These are phyloP conservation scores for Drosophila guanche DNA, from an alignment of 1,140 invertebrate genomes.

Conservation along the genomic window DNA sequence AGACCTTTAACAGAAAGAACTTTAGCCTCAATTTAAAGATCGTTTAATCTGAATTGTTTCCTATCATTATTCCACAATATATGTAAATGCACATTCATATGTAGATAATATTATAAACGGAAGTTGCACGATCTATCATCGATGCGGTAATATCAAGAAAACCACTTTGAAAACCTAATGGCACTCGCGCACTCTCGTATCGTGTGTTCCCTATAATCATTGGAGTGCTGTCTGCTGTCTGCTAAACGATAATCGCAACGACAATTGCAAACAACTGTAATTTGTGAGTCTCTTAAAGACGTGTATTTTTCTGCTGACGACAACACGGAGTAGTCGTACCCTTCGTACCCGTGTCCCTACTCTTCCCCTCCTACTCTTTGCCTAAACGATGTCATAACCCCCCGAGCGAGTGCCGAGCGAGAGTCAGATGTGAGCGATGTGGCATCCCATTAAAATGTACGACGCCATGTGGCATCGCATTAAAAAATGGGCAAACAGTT, in stretches of 20 bases:
- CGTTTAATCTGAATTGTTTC: background rate
- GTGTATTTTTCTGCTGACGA: too few relatives aligned
- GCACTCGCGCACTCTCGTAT: too few relatives aligned
- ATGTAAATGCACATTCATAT: background rate
- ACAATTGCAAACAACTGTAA: slow-evolving; percentile 28
- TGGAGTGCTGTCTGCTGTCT: background rate
- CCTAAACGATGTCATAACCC: too few relatives aligned
- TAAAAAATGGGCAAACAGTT: slow-evolving; percentile 6
- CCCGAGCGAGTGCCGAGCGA: too few relatives aligned
- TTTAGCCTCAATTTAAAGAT: background rate
- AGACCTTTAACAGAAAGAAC: background rate
- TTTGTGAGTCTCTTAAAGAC: slow-evolving; percentile 5
- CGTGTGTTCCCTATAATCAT: background rate
- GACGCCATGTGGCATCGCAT: background rate
- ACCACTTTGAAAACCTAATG: too few relatives aligned
- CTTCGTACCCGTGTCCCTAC: too few relatives aligned
- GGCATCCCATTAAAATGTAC: background rate
- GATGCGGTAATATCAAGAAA: too few relatives aligned
- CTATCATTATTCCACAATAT: too few relatives aligned
- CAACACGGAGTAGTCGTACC: too few relatives aligned
- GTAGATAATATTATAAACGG: slow-evolving; percentile 11
- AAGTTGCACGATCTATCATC: slow-evolving; percentile 24
- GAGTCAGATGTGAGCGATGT: too few relatives aligned
- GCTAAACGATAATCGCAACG: slow-evolving; percentile 9
- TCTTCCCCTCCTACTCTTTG: too few relatives aligned